Conservation (phyloP, 1,140 invertebrate genomes). For the Microplitis mediator region DNA sequence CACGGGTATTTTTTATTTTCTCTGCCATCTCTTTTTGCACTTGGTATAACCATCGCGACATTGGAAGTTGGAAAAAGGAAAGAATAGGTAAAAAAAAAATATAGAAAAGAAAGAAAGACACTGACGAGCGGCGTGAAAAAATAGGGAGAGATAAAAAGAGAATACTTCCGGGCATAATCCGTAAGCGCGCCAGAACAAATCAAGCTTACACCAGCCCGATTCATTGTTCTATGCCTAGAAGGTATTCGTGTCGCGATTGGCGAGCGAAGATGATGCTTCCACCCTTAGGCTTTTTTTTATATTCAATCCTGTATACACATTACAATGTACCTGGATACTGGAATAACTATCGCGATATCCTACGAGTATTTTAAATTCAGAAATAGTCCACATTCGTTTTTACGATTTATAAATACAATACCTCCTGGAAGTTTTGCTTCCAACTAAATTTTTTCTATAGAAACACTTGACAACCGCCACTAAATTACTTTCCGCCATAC, state of each 20-base stretch:
- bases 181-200: constrained; percentile 56
- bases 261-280: constrained; percentile 34
- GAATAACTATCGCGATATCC: no score
- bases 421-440: no score
- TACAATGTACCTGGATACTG: no score
- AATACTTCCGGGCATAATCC: constrained; percentile 61
- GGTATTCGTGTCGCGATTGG: constrained; percentile 38
- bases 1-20: constrained; percentile 9
- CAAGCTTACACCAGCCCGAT: constrained; percentile 41
- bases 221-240: constrained; percentile 27
- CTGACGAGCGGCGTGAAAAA: constrained; percentile 10
- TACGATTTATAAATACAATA: no score
- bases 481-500: no score
- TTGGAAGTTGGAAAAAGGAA: no score
- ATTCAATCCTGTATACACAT: background rate
- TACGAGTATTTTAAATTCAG: no score
- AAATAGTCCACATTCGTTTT: no score
- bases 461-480: no score
- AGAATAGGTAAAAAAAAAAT: background rate
- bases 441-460: no score
- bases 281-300: background rate
- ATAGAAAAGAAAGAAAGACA: constrained; percentile 23
- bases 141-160: constrained; percentile 43
- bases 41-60: background rate
- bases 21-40: background rate